Conservation (phyloP, 1,140 invertebrate genomes). For the Aphis craccivora region DNA sequence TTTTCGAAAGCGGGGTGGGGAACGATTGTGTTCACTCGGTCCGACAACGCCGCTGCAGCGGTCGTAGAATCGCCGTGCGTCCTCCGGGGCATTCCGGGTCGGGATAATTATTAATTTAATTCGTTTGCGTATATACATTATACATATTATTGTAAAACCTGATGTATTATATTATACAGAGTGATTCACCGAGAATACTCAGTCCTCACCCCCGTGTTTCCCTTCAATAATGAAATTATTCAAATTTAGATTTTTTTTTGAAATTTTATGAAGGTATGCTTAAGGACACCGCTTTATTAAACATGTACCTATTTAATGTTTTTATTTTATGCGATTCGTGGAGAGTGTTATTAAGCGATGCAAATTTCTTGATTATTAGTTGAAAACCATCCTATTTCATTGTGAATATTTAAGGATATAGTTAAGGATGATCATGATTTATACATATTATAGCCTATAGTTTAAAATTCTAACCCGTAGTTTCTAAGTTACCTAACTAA, state of each 20-base stretch:
- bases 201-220: background rate
- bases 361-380: too few species aligned
- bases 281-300: too few species aligned
- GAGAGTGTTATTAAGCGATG: background rate
- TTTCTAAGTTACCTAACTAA: background rate
- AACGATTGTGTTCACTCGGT: background rate
- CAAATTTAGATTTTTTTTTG: background rate
- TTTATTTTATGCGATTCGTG: background rate
- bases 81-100: background rate
- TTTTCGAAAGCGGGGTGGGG: constrained; percentile 11
- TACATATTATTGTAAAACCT: background rate
- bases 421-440: too few species aligned
- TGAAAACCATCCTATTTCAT: background rate
- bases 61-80: background rate
- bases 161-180: background rate
- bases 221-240: background rate
- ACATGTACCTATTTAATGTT: too few species aligned
- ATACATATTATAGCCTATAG: background rate
- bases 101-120: background rate
- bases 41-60: background rate
- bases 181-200: background rate
- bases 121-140: background rate
- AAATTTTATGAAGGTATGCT: background rate
- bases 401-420: background rate
- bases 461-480: background rate